phyloP scores from a whole-genome alignment of 1,140 invertebrate genomes.

The Colletes latitarsis region DNA sequence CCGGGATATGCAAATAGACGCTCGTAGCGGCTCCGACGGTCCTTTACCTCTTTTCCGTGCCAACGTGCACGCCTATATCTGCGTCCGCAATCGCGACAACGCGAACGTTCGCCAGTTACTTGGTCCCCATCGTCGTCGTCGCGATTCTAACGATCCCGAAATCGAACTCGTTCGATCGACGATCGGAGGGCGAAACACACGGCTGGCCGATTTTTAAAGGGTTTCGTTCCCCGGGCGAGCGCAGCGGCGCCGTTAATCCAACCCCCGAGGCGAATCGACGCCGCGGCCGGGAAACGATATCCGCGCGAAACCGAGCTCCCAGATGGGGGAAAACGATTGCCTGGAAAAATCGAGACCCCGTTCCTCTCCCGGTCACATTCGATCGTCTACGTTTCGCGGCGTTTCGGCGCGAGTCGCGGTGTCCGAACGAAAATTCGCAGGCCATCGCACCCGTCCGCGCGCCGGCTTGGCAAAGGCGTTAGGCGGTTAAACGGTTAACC shows the following conservation, averaged over 20 bases:
- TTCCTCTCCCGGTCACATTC: too few species aligned
- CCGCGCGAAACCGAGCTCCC: neutral
- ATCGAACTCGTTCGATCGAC: neutral
- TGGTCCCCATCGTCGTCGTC: neutral
- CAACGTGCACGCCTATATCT: too few species aligned
- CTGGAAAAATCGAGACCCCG: slow-evolving; percentile 22
- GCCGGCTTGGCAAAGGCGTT: slow-evolving; percentile 38
- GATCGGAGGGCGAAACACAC: neutral
- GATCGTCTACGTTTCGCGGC: neutral
- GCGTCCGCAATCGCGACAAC: neutral
- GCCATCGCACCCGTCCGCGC: slow-evolving; percentile 20
- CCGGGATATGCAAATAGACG: too few species aligned
- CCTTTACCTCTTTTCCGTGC: too few species aligned
- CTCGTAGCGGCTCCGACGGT: too few species aligned
- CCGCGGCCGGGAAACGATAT: slow-evolving; percentile 26
- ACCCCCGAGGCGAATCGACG: slow-evolving; percentile 17
- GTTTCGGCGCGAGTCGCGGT: neutral
- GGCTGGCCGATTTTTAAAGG: slow-evolving; percentile 17
- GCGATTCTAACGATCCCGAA: neutral
- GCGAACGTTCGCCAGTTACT: neutral
- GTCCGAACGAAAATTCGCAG: slow-evolving; percentile 14
- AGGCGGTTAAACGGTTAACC: slow-evolving; percentile 71
- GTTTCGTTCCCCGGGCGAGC: slow-evolving; percentile 10
- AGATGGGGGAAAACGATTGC: neutral
- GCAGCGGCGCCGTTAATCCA: slow-evolving; percentile 20